These are phyloP conservation scores for Aquatica leii DNA, from an alignment of 2,888 invertebrate genomes.

Conservation along the genomic window DNA sequence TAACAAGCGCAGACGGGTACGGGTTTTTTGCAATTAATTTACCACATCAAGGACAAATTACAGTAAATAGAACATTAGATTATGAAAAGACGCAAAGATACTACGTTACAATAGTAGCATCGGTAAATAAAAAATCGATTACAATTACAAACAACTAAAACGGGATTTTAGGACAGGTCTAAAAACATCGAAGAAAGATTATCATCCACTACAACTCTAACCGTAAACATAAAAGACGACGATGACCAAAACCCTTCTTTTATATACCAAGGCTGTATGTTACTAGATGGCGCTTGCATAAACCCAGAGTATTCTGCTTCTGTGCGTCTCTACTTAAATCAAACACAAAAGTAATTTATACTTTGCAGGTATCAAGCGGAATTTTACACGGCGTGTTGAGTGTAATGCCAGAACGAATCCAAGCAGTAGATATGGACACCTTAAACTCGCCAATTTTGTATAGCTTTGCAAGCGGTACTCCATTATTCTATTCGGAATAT, in stretches of 20 bases:
- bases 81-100: conserved; percentile 88
- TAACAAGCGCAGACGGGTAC: conserved; percentile 79
- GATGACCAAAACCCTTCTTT: conserved; percentile 93
- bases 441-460: conserved; percentile 84
- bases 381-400: conserved; percentile 83
- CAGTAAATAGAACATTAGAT: conserved; percentile 85
- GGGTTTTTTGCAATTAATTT: conserved; percentile 85
- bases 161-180: conserved; percentile 80
- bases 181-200: conserved; percentile 78
- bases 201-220: conserved; percentile 85
- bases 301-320: conserved; percentile 87
- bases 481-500: conserved; percentile 78
- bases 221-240: conserved; percentile 85
- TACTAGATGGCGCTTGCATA: conserved; percentile 83
- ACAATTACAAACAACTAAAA: not conserved
- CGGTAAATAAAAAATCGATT: conserved; percentile 65
- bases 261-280: conserved; percentile 85
- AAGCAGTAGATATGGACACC: conserved; percentile 90
- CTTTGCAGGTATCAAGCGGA: conserved; percentile 77
- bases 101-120: conserved; percentile 87
- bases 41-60: conserved; percentile 89
- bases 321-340: conserved; percentile 73
- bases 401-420: conserved; percentile 86
- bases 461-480: conserved; percentile 82
- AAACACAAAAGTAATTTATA: too few relatives aligned